phyloP scores from a whole-genome alignment of 2,888 invertebrate genomes.

The Conchocele bisecta region DNA sequence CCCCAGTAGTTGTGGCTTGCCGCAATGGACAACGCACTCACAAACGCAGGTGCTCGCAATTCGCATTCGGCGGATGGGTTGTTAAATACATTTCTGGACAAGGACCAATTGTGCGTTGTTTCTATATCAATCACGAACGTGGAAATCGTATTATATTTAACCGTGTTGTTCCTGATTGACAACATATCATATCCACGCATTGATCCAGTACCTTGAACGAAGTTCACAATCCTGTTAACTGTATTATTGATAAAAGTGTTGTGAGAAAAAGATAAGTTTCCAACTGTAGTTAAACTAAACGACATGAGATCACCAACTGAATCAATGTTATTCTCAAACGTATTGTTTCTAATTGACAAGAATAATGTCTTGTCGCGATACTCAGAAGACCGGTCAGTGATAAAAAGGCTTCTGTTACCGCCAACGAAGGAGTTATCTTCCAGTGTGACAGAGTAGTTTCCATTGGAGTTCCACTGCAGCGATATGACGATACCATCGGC shows the following conservation, averaged over 20 bases:
- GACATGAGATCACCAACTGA: not conserved
- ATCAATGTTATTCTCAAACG: not conserved
- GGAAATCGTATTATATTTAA: no score
- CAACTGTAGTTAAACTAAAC: not conserved
- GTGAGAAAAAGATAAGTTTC: not conserved
- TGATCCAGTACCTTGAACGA: no score
- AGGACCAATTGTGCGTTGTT: not conserved
- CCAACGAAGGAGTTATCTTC: conserved; percentile 33
- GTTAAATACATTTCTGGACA: conserved; percentile 3
- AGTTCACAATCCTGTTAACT: not conserved
- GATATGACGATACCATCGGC: conserved; percentile 8
- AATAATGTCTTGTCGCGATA: no score
- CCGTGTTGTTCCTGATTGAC: no score
- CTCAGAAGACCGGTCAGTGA: not conserved
- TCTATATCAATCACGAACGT: no score
- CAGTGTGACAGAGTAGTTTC: not conserved
- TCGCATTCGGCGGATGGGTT: conserved; percentile 2
- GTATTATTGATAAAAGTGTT: not conserved
- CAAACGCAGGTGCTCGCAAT: not conserved
- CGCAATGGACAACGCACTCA: not conserved
- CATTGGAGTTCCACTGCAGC: not conserved
- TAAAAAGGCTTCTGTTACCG: conserved; percentile 5
- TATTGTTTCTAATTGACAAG: not conserved
- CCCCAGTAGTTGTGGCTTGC: conserved; percentile 40
- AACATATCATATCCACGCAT: no score